phyloP scores from a whole-genome alignment of 2,113 vertebrate species.

The Odontophorus gujanensis region DNA sequence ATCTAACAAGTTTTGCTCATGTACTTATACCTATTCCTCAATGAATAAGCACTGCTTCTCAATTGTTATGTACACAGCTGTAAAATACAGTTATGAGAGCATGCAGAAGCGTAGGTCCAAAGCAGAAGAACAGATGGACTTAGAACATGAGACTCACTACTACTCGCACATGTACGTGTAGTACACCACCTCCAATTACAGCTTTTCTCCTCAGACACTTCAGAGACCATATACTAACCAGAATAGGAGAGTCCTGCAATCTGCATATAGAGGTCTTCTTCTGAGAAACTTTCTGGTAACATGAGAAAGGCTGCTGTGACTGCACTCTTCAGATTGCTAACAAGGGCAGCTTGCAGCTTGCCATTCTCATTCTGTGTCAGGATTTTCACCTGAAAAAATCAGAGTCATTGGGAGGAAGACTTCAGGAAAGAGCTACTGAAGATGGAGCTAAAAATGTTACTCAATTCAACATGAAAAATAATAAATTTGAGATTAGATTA shows the following conservation, averaged over 20 bases:
- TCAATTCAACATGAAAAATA: neutral
- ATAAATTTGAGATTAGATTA: neutral
- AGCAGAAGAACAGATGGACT: neutral
- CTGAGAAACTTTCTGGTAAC: slow-evolving; percentile 93
- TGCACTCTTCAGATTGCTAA: slow-evolving; percentile 91
- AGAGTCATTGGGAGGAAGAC: neutral
- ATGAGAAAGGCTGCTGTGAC: slow-evolving; percentile 92
- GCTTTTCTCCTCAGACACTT: neutral
- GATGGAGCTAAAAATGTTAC: neutral
- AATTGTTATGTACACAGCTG: neutral
- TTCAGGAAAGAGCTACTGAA: neutral
- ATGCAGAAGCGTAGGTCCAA: neutral
- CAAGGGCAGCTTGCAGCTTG: slow-evolving; percentile 83
- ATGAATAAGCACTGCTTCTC: neutral
- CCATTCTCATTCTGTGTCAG: slow-evolving; percentile 85
- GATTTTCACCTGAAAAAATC: slow-evolving; percentile 87
- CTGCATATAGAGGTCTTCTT: slow-evolving; percentile 92
- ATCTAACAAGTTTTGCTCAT: neutral
- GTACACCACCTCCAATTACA: neutral
- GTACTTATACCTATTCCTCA: neutral
- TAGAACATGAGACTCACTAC: neutral
- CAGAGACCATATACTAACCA: slow-evolving; percentile 69
- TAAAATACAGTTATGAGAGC: neutral
- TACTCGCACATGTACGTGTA: neutral
- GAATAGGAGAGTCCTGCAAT: slow-evolving; percentile 94